Conservation (phyloP, 1,140 invertebrate species). For the Ridgeia piscesae region DNA sequence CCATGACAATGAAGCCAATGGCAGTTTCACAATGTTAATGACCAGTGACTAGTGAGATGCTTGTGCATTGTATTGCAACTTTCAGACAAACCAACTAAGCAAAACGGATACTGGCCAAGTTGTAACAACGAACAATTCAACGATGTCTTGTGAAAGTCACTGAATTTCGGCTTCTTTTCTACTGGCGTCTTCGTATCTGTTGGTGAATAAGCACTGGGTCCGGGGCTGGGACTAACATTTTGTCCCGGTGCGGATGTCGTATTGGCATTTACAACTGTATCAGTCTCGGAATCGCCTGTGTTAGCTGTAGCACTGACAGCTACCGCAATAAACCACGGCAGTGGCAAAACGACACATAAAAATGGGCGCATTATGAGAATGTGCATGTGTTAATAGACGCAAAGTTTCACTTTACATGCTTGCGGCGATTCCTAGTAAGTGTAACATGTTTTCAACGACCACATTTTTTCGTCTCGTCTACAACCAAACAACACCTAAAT, state of each 20-base stretch:
- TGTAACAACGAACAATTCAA: constrained; percentile 1
- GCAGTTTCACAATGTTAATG: not conserved
- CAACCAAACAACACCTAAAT: not conserved
- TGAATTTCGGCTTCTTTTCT: not conserved
- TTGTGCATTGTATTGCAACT: no score
- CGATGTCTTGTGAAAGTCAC: not conserved
- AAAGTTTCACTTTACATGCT: not conserved
- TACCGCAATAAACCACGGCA: not conserved
- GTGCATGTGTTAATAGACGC: not conserved
- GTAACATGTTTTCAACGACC: not conserved
- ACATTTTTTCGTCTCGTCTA: not conserved
- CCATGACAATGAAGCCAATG: not conserved
- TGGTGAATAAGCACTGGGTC: not conserved
- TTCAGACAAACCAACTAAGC: no score
- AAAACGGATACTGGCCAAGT: not conserved
- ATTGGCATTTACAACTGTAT: not conserved
- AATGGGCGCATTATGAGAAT: not conserved
- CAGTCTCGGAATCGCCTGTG: not conserved
- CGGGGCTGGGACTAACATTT: not conserved
- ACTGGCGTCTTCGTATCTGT: not conserved
- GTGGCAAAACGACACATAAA: not conserved
- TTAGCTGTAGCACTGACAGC: not conserved
- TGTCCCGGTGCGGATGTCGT: not conserved
- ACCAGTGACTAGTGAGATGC: no score
- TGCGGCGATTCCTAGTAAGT: not conserved